Base-by-base conservation (phyloP, 2,113 vertebrate species). In the Orientallactaga bullata region DNA sequence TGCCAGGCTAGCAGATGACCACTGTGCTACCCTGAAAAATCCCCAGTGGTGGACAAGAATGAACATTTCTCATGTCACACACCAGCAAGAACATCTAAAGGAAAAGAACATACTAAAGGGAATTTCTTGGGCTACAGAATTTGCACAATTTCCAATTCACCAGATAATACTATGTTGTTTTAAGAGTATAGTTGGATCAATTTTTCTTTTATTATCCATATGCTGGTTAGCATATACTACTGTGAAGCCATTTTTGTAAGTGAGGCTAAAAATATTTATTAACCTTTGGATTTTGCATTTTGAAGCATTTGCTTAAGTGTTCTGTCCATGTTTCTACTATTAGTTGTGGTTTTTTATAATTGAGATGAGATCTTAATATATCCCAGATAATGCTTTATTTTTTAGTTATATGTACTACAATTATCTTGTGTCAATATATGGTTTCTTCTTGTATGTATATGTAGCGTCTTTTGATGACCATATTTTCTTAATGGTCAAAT, bases 401-500 rank as follows among this genome's bases (percentile, higher is more conserved):
- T 86, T 89, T 86, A 81, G 37, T 79, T 88, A 58, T 72, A 94
- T 42, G 13, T 60, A 39, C 47, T 89, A 39, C 13, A 93, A 68
- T 90, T 92, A 81, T 42, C 65, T 61, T 89, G 58, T 79, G n/a
- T 91, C 35, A 80, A 30, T 32, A 89, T 91, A 79, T 65, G 21
- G 39, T 26, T 93, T 89, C 28, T 79, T n/a, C 91, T 86, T 81
- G n/a, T 8, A 42, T 42, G 37, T 58, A 47, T 9, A 60, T 58
- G 39, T 5, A 13, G 7, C 51, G 3, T 87, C 39, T 80, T 93
- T 81, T 28, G 17, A 72, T 63, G 30, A 76, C 37, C 10, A 87
- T 9, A 85, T 89, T 93, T 78, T 93, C 47, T 74, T 84, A 87
- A n/a, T 32, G 61, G 51, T 79, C 51, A 91, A 83, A 95, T n/a